Base-by-base conservation (phyloP, 2,113 vertebrate genomes). In the Megaleporinus macrocephalus region DNA sequence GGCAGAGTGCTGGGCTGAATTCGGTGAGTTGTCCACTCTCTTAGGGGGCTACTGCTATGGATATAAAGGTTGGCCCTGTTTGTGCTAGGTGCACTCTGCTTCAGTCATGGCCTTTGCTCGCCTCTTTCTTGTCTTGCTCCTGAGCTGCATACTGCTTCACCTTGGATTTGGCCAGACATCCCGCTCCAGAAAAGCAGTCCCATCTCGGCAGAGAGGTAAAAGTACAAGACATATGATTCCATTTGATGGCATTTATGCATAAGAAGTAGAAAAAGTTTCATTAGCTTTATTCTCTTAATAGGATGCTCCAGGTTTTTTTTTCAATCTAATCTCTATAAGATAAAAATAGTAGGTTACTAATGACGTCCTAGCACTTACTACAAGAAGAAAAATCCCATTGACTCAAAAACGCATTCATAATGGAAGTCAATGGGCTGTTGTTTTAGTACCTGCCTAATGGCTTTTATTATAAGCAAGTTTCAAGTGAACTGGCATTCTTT, bases 141-240 rank as follows among this genome's bases (percentile, higher is more conserved):
- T 94, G 27, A 88, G 88, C 86, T 76, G 90, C 63, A 89, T 86
- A 24, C 47, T 92, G 88, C 86, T 92, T 55, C 88, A 90, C 18
- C 71, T 78, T 20, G 89, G 90, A 83, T 86, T 30, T 85, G 53
- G 91, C 27, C 81, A 27, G 49, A 89, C 91, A 13, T 79, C 91
- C 68, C 92, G 89, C 76, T 89, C 86, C 79, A 93, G 87, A 83
- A 93, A 93, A 83, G 90, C 88, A 20, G 86, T 87, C 69, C 80
- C 89, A 5, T 30, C 86, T 57, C 89, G 62, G 20, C 92, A 89
- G 85, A 83, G 86, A 47, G 91, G 94, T 94, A 92, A 86, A 26
- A 29, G 20, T 44, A 16, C 16, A 53, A 33, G 29, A 51, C 27
- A 75, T 47, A 61, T 26, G 4, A 33, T 4, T 12, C 18, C 27